Evolutionary conservation across 2,888 invertebrate genomes (phyloP), one percentile per base, ranked within the genome.

Genomic region (Amitus sp.): DNA sequence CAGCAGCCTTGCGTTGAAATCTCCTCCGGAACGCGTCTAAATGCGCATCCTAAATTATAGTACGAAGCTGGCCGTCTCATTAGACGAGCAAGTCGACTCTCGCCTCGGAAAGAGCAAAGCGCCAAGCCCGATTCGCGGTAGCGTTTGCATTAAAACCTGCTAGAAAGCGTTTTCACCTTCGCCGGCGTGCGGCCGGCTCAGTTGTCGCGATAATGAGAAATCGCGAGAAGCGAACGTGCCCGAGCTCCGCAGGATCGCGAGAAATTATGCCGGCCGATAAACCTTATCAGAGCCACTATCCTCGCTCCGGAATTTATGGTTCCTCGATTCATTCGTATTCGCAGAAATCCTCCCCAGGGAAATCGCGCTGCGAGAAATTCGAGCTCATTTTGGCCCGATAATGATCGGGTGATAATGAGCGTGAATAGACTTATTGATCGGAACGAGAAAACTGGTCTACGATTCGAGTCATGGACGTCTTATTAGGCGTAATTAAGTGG

Each of bases 121-220:
- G 17, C 49, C 19, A 47, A 34, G 42, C 45, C 51, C 30, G 48
- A 56, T 42, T 56, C 52, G 20, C 48, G 37, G 34, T 28, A 15
- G 49, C 54, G 45, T 48, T 57, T 62, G 46, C 53, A 62, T 62
- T 49, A 57, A 57, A 62, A 62, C 50, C 50, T 20, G 62, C 57
- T 65, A 65, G 65, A 65, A 65, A 65, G 65, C 62, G 65, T 65
- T 65, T 65, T 65, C 65, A 65, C 65, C 65, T 65, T 65, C 65
- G 47, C 39, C 59, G 37, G 52, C 52, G 34, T 33, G 52, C 61
- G 50, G 51, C 27, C 5, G 27, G 10, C 49, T 52, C 54, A 7
- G 47, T 62, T 34, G 43, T 43, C 27, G 56, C 12, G 58, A 55
- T 62, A 62, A 57, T 50, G 57, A 57, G 62, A 62, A 62, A 57